phyloP scores from a whole-genome alignment of 2,113 vertebrate species.

The Lamprotornis superbus region DNA sequence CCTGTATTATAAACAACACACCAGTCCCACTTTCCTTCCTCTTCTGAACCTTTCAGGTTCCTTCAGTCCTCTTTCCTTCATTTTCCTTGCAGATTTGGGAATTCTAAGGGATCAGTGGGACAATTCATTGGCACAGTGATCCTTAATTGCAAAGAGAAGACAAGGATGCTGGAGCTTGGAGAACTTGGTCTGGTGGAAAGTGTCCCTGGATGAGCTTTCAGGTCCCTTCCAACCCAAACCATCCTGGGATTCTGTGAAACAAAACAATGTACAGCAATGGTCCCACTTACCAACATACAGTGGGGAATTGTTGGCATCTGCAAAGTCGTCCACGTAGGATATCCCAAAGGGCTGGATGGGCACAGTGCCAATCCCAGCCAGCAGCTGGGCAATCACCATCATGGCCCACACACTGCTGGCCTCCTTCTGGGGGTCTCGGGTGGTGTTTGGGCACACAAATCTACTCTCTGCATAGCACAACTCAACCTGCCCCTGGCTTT shows the following conservation, averaged over 20 bases:
- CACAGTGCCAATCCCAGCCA: constrained; percentile 90
- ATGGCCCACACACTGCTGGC: constrained; percentile 84
- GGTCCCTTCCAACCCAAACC: neutral
- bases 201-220: too few species aligned
- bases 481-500: constrained; percentile 46
- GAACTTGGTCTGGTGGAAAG: neutral
- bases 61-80: neutral
- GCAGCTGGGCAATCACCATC: constrained; percentile 89
- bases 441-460: constrained; percentile 18
- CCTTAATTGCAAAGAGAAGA: neutral
- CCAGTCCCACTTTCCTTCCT: neutral
- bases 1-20: neutral
- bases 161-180: neutral
- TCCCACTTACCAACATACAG: constrained; percentile 87
- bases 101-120: neutral
- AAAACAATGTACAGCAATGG: fast-evolving
- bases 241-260: neutral
- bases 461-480: constrained; percentile 63
- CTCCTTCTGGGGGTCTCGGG: constrained; percentile 64
- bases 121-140: neutral
- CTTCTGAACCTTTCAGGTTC: neutral
- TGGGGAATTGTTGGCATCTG: constrained; percentile 85
- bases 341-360: constrained; percentile 97
- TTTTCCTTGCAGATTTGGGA: neutral
- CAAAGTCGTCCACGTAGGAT: constrained; percentile 93